Evolutionary conservation across 2,113 vertebrate genomes (phyloP), one percentile per base, ranked within the genome.

Genomic region (Arenaria interpres): DNA sequence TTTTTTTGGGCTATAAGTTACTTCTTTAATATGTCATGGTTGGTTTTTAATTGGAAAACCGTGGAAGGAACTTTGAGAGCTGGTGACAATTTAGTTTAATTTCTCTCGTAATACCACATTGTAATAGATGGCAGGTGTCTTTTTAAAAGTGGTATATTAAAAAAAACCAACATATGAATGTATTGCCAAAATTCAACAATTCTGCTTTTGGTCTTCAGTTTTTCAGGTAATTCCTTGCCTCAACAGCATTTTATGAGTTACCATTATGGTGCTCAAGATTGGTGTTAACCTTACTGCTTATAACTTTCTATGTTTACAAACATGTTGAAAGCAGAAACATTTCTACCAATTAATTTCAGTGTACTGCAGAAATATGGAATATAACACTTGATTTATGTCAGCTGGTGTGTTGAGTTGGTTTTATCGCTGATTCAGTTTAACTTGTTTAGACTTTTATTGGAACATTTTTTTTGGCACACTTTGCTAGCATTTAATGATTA

Each of bases 281-380:
- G 17, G 3, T 4, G 12, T 68, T 57, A 64, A 12, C 19, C 25
- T 48, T 54, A 28, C 50, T 88, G 33, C 43, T 91, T 80, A 28
- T 64, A 72, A n/a, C 32, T 83, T 94, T 63, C 25, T 60, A 3
- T 64, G 41, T 79, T 93, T 94, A 23, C 20, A 94, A 85, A 68
- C 60, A 9, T 24, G 13, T 67, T 90, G 60, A 84, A 94, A 92
- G 63, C 57, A 78, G 48, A 94, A 94, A 89, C 24, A 88, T 57
- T 92, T 60, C 59, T 90, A 84, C 28, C 19, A 93, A 91, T 87
- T 97, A 89, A 66, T 45, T 95, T 95, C 69, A 50, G 20, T 30
- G 9, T 85, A 77, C n/a, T 88, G 14, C 2, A 83, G 68, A 92
- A 93, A 95, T 51, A 93, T 92, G 25, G 20, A 72, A 74, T 77